These are phyloP conservation scores for Serinus canaria DNA, from an alignment of 2,113 vertebrate genomes.

Conservation along the genomic window DNA sequence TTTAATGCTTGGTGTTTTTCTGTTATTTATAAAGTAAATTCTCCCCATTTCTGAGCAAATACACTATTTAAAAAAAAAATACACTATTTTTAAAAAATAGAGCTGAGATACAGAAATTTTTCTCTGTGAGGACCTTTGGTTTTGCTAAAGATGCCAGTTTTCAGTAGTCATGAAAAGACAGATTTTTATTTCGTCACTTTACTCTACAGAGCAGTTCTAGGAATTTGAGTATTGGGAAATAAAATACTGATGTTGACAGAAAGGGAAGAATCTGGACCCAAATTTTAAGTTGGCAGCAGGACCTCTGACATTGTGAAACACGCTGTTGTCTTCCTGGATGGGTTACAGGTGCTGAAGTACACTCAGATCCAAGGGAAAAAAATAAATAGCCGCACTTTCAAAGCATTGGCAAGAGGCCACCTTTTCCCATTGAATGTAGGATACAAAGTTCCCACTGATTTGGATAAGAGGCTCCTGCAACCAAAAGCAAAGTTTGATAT, in stretches of 20 bases:
- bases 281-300: not conserved
- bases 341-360: not conserved
- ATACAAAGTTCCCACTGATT: not conserved
- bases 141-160: not conserved
- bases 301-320: not conserved
- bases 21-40: slow-evolving; percentile 9
- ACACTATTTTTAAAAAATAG: not conserved
- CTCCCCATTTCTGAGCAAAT: not conserved
- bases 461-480: not conserved
- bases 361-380: not conserved
- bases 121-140: not conserved
- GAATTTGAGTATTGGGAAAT: not conserved
- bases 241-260: not conserved
- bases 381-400: not conserved
- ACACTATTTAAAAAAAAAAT: no score
- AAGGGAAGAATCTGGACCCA: not conserved
- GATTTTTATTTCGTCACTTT: not conserved
- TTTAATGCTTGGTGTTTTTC: not conserved
- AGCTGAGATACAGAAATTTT: not conserved
- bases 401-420: not conserved
- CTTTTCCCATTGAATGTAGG: not conserved
- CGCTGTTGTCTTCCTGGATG: not conserved
- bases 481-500: not conserved
- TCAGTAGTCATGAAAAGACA: not conserved
- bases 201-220: not conserved